phyloP scores from a whole-genome alignment of 2,113 vertebrate species.

The Cheirogaleus medius region DNA sequence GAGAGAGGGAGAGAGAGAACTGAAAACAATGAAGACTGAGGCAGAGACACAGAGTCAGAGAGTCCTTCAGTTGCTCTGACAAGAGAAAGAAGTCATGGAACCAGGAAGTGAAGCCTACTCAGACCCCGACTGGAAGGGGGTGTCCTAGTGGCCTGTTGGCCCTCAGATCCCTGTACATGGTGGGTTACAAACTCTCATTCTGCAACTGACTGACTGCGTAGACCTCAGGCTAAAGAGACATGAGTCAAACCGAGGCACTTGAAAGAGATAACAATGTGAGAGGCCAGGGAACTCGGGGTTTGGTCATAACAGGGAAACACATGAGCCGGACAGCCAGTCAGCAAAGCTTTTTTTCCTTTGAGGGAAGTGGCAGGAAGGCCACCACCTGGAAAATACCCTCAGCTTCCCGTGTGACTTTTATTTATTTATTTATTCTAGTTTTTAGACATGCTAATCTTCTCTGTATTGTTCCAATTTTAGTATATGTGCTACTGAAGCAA shows the following conservation, averaged over 20 bases:
- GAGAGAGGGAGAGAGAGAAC: too few relatives aligned
- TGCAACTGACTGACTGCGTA: not conserved
- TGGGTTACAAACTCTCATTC: not conserved
- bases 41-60: not conserved
- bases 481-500: too few relatives aligned
- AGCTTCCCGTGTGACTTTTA: not conserved
- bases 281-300: not conserved
- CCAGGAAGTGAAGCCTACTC: not conserved
- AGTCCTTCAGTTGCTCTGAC: not conserved
- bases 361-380: not conserved
- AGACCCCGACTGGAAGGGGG: not conserved
- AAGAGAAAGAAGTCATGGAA: not conserved
- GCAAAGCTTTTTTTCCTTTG: not conserved
- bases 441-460: too few relatives aligned
- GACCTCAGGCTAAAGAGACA: not conserved
- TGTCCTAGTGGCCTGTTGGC: not conserved
- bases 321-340: not conserved
- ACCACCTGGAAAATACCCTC: not conserved
- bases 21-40: not conserved
- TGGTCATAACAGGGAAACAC: conserved; percentile 19
- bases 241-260: not conserved
- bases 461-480: too few relatives aligned
- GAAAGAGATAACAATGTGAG: not conserved
- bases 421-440: not conserved
- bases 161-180: not conserved